These are phyloP conservation scores for Sesamia nonagrioides DNA, from an alignment of 1,140 invertebrate species.

Conservation along the genomic window DNA sequence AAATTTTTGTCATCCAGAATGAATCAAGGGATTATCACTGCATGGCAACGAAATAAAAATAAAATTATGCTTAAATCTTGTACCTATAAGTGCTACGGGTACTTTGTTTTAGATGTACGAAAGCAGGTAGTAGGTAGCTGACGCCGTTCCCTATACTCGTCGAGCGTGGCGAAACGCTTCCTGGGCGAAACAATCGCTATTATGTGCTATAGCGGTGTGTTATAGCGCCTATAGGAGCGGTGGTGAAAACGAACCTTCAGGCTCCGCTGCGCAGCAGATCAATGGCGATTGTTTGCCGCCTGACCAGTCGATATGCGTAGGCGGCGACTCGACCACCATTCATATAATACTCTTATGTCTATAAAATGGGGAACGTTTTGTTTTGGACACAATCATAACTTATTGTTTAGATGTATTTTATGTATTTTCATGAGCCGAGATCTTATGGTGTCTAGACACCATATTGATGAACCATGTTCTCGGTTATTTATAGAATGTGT, in stretches of 20 bases:
- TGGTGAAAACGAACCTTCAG: constrained; percentile 83
- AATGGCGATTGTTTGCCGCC: constrained; percentile 79
- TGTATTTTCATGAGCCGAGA: not conserved
- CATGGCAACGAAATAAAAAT: too few species aligned
- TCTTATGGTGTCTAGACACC: too few species aligned
- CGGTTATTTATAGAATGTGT: too few species aligned
- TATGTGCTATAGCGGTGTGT: constrained; percentile 58
- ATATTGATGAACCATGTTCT: not conserved
- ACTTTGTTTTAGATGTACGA: constrained; percentile 42
- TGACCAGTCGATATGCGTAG: constrained; percentile 58
- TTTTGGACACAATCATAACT: constrained; percentile 15
- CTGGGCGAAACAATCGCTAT: constrained; percentile 81
- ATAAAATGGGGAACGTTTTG: constrained; percentile 19
- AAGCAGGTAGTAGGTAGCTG: constrained; percentile 58
- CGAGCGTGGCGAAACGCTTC: constrained; percentile 80
- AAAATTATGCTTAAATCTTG: too few species aligned
- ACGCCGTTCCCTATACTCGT: constrained; percentile 61
- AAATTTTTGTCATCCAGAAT: too few species aligned
- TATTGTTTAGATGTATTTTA: not conserved
- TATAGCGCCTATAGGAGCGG: constrained; percentile 57
- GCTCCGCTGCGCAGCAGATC: constrained; percentile 75
- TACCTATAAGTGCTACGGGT: not conserved
- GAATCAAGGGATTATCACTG: too few species aligned
- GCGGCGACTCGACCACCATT: constrained; percentile 32
- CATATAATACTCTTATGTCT: constrained; percentile 35